These are phyloP conservation scores for Conops quadrifasciatus DNA, from an alignment of 2,888 invertebrate species.

Conservation along the genomic window DNA sequence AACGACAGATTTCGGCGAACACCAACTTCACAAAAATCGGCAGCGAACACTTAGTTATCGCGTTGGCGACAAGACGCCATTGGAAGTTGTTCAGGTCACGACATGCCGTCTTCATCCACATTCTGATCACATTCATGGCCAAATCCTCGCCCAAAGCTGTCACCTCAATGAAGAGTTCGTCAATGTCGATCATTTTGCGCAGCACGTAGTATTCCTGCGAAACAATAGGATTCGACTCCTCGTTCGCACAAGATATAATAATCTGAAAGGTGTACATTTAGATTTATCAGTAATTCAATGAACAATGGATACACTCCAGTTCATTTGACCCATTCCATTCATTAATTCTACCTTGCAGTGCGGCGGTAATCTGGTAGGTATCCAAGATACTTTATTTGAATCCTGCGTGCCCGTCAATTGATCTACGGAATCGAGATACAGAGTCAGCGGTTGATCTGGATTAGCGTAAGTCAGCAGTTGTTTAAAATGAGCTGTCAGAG, in stretches of 20 bases:
- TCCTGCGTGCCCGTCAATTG: conserved; percentile 94
- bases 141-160: conserved; percentile 90
- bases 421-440: conserved; percentile 96
- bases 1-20: conserved; percentile 95
- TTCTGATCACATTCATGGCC: conserved; percentile 87
- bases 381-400: conserved; percentile 95
- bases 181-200: conserved; percentile 86
- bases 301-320: no score
- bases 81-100: conserved; percentile 91
- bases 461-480: conserved; percentile 86
- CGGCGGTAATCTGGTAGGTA: conserved; percentile 88
- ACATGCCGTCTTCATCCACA: conserved; percentile 92
- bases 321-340: no score
- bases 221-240: conserved; percentile 85
- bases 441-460: conserved; percentile 82
- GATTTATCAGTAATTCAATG: neutral
- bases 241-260: conserved; percentile 89
- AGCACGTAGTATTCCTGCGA: conserved; percentile 88
- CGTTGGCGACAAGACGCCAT: conserved; percentile 93
- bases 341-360: conserved; percentile 78
- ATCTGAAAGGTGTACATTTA: conserved; percentile 68
- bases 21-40: conserved; percentile 98
- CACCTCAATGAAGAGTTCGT: conserved; percentile 90
- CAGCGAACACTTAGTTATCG: conserved; percentile 89
- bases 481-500: conserved; percentile 95